phyloP scores from a whole-genome alignment of 2,888 invertebrate genomes.

The Halictus ligatus region DNA sequence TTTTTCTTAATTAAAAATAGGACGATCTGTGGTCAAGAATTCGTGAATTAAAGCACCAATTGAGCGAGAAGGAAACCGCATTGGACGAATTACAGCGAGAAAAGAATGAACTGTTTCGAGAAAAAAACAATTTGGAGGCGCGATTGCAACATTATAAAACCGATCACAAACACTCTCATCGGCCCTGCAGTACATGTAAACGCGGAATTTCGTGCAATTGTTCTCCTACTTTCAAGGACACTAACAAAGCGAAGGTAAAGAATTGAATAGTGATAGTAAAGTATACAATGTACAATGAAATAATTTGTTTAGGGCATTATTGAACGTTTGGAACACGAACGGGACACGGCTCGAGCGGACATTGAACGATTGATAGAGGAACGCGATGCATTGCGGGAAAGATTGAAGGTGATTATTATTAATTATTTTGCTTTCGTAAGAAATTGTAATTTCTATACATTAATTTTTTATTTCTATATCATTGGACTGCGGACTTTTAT shows the following conservation, averaged over 20 bases:
- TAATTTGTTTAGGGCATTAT: slow-evolving; percentile 77
- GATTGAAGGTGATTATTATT: slow-evolving; percentile 84
- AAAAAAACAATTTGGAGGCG: slow-evolving; percentile 84
- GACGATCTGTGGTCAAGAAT: slow-evolving; percentile 70
- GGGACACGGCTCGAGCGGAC: slow-evolving; percentile 86
- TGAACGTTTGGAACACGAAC: slow-evolving; percentile 85
- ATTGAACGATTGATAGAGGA: slow-evolving; percentile 87
- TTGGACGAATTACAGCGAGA: slow-evolving; percentile 83
- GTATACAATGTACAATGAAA: neutral
- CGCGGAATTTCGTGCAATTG: slow-evolving; percentile 65
- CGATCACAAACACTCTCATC: slow-evolving; percentile 67
- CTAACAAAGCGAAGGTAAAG: slow-evolving; percentile 65
- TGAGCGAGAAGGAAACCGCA: slow-evolving; percentile 83
- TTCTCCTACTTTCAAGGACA: slow-evolving; percentile 60
- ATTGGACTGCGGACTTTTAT: too few relatives aligned
- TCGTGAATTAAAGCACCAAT: slow-evolving; percentile 78
- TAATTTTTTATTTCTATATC: neutral
- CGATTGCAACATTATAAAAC: slow-evolving; percentile 79
- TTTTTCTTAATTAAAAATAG: slow-evolving; percentile 39
- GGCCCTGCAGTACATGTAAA: slow-evolving; percentile 72
- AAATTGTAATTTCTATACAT: too few relatives aligned
- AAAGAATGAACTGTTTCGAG: slow-evolving; percentile 82
- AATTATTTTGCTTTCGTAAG: too few relatives aligned
- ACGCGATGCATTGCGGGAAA: slow-evolving; percentile 86
- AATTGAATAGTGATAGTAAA: slow-evolving; percentile 2